Conservation (phyloP, 2,113 vertebrate species). For the Cyphomyrus discorhynchus region DNA sequence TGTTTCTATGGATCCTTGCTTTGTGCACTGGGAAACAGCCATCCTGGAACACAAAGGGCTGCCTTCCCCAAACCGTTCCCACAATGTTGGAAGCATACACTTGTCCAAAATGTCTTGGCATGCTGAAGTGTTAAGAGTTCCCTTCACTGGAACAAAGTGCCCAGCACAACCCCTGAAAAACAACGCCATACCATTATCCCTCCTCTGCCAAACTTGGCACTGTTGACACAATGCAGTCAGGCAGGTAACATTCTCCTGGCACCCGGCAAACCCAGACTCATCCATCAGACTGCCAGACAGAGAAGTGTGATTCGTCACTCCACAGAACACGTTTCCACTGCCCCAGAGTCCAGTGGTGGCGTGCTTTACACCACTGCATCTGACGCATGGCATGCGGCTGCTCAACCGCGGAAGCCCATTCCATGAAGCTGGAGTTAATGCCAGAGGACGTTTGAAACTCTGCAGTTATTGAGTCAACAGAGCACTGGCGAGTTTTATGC, state of each 20-base stretch:
- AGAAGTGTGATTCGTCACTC: not conserved
- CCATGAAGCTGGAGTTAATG: not conserved
- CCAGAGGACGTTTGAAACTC: not conserved
- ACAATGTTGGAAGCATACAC: not conserved
- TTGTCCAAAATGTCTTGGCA: not conserved
- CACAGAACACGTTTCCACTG: not conserved
- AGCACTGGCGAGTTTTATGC: not conserved
- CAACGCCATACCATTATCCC: not conserved
- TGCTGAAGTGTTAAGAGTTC: not conserved
- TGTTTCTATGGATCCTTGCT: not conserved
- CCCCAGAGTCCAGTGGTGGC: not conserved
- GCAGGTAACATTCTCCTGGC: not conserved
- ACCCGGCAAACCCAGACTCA: not conserved
- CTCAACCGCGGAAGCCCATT: not conserved
- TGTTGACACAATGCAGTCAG: not conserved
- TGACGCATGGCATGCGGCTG: not conserved
- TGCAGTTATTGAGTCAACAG: not conserved
- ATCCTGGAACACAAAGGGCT: not conserved
- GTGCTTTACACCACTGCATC: not conserved
- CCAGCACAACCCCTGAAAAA: not conserved
- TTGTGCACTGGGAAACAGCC: not conserved
- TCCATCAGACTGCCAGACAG: not conserved
- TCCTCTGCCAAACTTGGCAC: not conserved
- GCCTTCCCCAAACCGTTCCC: not conserved
- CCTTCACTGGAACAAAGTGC: not conserved